Evolutionary conservation across 1,140 invertebrate genomes (phyloP).

Genomic region (Parasteatoda tepidariorum): DNA sequence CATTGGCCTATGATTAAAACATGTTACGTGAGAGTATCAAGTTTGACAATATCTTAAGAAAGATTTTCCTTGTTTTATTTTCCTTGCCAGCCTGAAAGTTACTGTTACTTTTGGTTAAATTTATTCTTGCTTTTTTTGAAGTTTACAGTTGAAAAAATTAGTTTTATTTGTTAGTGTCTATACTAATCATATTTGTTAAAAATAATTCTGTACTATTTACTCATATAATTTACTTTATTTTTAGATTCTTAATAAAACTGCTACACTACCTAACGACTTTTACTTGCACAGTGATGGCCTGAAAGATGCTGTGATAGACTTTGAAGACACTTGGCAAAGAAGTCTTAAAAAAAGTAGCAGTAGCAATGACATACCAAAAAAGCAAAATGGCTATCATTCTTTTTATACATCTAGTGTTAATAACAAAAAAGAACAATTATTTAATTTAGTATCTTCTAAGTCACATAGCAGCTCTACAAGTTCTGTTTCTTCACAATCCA

Average conservation of each 20-base stretch:
- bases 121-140: too few species aligned
- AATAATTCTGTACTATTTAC: background rate
- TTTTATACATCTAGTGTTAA: background rate
- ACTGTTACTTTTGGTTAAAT: too few species aligned
- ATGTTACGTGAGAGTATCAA: too few species aligned
- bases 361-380: background rate
- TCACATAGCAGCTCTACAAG: conserved; percentile 61
- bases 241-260: background rate
- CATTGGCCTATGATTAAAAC: too few species aligned
- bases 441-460: background rate
- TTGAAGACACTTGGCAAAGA: conserved; percentile 76
- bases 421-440: background rate
- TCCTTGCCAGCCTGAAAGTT: too few species aligned
- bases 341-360: conserved; percentile 44
- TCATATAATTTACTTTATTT: background rate
- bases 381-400: conserved; percentile 5
- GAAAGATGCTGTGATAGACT: conserved; percentile 79
- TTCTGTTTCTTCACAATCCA: conserved; percentile 61
- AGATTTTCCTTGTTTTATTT: too few species aligned
- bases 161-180: background rate
- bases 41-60: too few species aligned
- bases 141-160: too few species aligned
- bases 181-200: background rate
- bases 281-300: conserved; percentile 65
- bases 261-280: conserved; percentile 22